These are phyloP conservation scores for Cinara cedri DNA, from an alignment of 2,888 invertebrate genomes.

Conservation along the genomic window DNA sequence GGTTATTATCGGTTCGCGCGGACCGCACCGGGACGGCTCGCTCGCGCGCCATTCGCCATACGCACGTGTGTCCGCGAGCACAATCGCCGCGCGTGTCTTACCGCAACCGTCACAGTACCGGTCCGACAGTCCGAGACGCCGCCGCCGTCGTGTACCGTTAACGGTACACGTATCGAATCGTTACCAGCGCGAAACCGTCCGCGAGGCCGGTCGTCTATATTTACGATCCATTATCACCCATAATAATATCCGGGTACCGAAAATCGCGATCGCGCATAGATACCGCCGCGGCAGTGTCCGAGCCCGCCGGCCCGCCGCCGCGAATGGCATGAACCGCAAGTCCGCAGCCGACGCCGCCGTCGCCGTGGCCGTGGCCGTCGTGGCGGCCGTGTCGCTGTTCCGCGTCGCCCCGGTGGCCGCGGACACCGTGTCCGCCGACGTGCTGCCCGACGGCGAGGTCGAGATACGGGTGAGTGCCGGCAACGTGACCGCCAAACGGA, in stretches of 20 bases:
- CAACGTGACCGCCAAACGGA: conserved; percentile 73
- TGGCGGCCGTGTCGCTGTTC: background rate
- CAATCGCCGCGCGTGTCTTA: conserved; percentile 43
- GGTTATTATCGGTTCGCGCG: conserved; percentile 33
- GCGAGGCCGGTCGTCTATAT: too few species aligned
- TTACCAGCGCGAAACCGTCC: too few species aligned
- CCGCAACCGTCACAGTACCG: background rate
- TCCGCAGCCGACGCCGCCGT: conserved; percentile 11
- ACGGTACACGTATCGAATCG: too few species aligned
- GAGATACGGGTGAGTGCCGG: conserved; percentile 71
- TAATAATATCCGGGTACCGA: too few species aligned
- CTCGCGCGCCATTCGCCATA: conserved; percentile 34
- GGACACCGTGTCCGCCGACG: conserved; percentile 72
- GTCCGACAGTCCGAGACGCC: background rate
- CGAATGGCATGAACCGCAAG: conserved; percentile 49
- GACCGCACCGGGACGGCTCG: background rate
- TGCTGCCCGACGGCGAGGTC: conserved; percentile 73
- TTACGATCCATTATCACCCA: too few species aligned
- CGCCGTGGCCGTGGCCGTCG: conserved; percentile 6
- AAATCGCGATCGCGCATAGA: too few species aligned
- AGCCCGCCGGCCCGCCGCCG: background rate
- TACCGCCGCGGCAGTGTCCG: background rate
- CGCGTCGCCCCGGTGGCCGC: conserved; percentile 58
- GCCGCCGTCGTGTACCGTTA: background rate
- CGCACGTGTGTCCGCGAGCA: conserved; percentile 52